Evolutionary conservation across 2,888 invertebrate genomes (phyloP).

Genomic region (Heterodera filipjevi): DNA sequence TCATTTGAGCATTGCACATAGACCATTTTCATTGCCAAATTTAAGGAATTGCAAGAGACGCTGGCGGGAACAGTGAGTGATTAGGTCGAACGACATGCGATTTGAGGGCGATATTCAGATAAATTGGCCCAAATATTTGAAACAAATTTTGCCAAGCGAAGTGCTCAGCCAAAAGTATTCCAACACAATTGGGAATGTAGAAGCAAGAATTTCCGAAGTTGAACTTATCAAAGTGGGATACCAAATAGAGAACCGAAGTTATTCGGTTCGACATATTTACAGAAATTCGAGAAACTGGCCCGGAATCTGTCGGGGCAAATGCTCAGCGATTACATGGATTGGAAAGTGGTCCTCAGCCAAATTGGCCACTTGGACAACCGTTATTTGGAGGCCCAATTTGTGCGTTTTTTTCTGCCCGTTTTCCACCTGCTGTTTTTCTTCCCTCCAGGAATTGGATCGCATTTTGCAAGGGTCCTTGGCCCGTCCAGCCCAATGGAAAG

Average conservation of each 20-base stretch:
- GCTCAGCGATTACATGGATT: slow-evolving; percentile 36
- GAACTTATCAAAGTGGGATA: slow-evolving; percentile 30
- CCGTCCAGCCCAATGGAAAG: slow-evolving; percentile 29
- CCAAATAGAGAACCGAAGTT: too few species aligned
- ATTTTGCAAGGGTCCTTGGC: slow-evolving; percentile 36
- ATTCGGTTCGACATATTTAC: not conserved
- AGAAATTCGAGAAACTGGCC: slow-evolving; percentile 33
- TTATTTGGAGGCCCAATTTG: slow-evolving; percentile 35
- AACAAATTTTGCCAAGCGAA: slow-evolving; percentile 31
- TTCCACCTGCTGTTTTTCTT: not conserved
- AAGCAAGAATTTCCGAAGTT: slow-evolving; percentile 26
- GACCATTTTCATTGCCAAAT: not conserved
- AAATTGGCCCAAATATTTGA: slow-evolving; percentile 38
- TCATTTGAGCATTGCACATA: not conserved
- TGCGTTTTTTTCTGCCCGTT: not conserved
- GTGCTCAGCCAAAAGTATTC: slow-evolving; percentile 18
- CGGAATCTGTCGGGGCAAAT: slow-evolving; percentile 34
- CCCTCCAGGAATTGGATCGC: slow-evolving; percentile 36
- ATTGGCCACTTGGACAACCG: slow-evolving; percentile 37
- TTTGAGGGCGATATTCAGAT: slow-evolving; percentile 28
- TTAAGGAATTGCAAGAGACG: slow-evolving; percentile 34
- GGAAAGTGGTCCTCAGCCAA: slow-evolving; percentile 38
- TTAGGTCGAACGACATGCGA: not conserved
- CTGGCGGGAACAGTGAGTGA: slow-evolving; percentile 35
- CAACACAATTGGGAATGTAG: slow-evolving; percentile 2